phyloP scores from a whole-genome alignment of 2,113 vertebrate genomes.

The Nestor notabilis region DNA sequence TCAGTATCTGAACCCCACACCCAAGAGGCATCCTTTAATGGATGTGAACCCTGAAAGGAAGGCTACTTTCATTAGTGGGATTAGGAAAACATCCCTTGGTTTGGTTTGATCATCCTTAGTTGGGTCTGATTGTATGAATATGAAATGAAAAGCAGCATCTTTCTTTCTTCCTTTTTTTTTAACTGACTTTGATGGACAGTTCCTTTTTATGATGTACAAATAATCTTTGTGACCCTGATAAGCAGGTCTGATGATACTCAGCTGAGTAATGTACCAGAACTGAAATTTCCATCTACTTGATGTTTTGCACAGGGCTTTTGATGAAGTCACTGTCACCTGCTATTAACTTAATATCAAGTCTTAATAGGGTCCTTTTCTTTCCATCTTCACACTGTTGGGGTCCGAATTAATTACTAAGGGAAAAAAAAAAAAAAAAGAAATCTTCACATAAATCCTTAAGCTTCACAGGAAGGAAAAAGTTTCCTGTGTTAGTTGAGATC shows the following conservation, averaged over 20 bases:
- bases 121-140: not conserved
- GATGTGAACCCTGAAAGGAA: constrained; percentile 3
- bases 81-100: not conserved
- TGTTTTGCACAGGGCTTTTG: constrained; percentile 79
- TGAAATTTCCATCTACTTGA: constrained; percentile 83
- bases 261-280: constrained; percentile 85
- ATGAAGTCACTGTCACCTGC: constrained; percentile 85
- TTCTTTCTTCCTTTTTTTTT: not conserved
- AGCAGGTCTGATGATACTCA: constrained; percentile 80
- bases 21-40: not conserved
- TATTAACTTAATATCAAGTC: constrained; percentile 85
- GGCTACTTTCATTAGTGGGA: constrained; percentile 53
- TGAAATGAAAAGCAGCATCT: constrained; percentile 1
- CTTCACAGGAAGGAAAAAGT: constrained; percentile 63
- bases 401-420: constrained; percentile 79
- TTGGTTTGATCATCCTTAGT: constrained; percentile 29
- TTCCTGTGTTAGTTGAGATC: constrained; percentile 54
- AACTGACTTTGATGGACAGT: constrained; percentile 72
- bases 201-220: constrained; percentile 79
- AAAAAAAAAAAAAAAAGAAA: constrained; percentile 64
- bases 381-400: constrained; percentile 79
- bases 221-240: constrained; percentile 84
- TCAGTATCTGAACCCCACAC: not conserved
- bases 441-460: constrained; percentile 75
- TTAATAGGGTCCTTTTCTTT: constrained; percentile 83